Conservation (phyloP, 2,888 invertebrate genomes). For the Achlya flavicornis region DNA sequence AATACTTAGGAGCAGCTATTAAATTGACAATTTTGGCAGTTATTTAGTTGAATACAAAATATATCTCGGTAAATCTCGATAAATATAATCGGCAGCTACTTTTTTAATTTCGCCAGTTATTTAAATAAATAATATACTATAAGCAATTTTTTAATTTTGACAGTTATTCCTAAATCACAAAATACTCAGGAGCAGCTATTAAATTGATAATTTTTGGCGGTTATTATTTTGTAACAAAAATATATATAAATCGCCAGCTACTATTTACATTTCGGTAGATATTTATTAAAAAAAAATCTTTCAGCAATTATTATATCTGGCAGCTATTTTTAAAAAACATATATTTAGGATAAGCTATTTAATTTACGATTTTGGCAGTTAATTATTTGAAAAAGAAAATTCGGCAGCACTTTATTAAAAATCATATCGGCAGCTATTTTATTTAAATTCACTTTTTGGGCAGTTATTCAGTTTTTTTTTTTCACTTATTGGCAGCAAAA, state of each 20-base stretch:
- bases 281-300: too few species aligned
- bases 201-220: neutral
- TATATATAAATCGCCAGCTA: neutral
- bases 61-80: too few species aligned
- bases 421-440: constrained; percentile 1
- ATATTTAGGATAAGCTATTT: neutral
- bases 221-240: neutral
- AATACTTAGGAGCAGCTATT: neutral
- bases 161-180: neutral
- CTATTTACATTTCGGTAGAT: too few species aligned
- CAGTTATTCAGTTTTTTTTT: neutral
- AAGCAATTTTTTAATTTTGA: too few species aligned
- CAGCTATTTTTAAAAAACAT: neutral
- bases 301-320: neutral
- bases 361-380: neutral
- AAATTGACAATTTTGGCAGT: neutral
- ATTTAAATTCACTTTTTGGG: neutral
- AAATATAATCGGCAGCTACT: too few species aligned
- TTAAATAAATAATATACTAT: too few species aligned
- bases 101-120: too few species aligned
- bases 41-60: neutral
- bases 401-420: neutral
- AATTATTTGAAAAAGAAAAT: neutral
- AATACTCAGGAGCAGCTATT: neutral
- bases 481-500: neutral